Evolutionary conservation across 2,113 vertebrate species (phyloP), one percentile per base, ranked within the genome.

Genomic region (Casuarius casuarius): DNA sequence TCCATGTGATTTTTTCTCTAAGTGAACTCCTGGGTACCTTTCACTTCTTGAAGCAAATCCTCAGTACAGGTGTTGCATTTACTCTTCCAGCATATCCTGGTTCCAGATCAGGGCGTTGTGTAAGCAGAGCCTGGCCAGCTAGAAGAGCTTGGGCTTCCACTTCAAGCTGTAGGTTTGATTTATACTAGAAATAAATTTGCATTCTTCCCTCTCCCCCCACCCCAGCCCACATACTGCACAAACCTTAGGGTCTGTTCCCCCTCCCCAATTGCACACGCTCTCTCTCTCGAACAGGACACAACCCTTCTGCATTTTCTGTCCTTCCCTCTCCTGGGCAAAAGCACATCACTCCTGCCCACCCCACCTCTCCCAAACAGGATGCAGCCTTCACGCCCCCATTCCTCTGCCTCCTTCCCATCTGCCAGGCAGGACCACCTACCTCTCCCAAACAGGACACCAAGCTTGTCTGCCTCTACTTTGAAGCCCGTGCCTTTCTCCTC

Each of bases 221-320:
- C 44, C 44, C 44, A 33, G 33, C 44, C 38, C 2, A 0, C n/a
- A 15, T 42, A 31, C 4, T 63, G 66, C 28, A 38, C 42, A 75
- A 29, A 35, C 1, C 1, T 28, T 52, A 3, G 71, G 7, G 25
- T 48, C 62, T 89, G 56, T 66, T 14, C 14, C 33, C 42, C 20
- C 11, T 65, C 33, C 42, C 25, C 70, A 51, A 22, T 31, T 68
- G 70, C 29, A n/a, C 0, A 0, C 20, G 5, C 22, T 54, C 0
- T 29, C 25, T 62, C 16, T 62, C 63, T 33, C 68, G 21, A 74
- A 59, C 16, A 83, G 18, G 23, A 28, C 42, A 59, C 22, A 74
- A 25, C 2, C 10, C 17, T 74, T 77, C 10, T 15, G n/a, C 33
- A 44, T 70, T 79, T 80, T 77, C 21, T 68, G 19, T 86, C 28